Conservation (phyloP, 2,888 invertebrate species). For the Rhabditoides inermis region DNA sequence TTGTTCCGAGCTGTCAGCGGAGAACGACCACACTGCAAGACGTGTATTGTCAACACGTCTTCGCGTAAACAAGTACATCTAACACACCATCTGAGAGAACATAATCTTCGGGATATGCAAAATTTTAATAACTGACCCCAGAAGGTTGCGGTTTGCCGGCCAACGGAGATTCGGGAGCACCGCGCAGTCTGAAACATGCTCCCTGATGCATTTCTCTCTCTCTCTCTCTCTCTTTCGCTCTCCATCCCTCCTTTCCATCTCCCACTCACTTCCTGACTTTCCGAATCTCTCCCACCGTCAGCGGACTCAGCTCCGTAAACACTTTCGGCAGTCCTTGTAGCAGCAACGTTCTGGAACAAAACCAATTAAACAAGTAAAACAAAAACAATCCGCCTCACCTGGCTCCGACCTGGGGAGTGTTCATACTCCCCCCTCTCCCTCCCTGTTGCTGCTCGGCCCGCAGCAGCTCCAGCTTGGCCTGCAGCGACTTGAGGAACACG, state of each 20-base stretch:
- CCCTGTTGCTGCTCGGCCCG: conserved; percentile 13
- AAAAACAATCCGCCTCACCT: conserved; percentile 3
- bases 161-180: not conserved
- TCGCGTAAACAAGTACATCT: too few species aligned
- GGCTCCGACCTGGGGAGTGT: conserved; percentile 10
- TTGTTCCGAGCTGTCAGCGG: too few species aligned
- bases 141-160: too few species aligned
- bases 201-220: too few species aligned
- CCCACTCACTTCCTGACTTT: conserved; percentile 24
- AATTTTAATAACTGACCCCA: too few species aligned
- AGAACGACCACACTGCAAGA: too few species aligned
- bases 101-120: too few species aligned
- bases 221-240: too few species aligned
- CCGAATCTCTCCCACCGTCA: conserved; percentile 33
- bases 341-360: conserved; percentile 10
- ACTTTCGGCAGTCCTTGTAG: conserved; percentile 20
- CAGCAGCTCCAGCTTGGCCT: conserved; percentile 36
- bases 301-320: conserved; percentile 33
- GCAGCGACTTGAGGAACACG: conserved; percentile 35
- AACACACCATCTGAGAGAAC: too few species aligned
- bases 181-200: not conserved
- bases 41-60: too few species aligned
- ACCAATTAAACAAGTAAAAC: not conserved
- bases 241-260: too few species aligned
- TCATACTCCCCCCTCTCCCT: conserved; percentile 2